Evolutionary conservation across 2,113 vertebrate genomes (phyloP), one percentile per base, ranked within the genome.

Genomic region (Caranx ignobilis): DNA sequence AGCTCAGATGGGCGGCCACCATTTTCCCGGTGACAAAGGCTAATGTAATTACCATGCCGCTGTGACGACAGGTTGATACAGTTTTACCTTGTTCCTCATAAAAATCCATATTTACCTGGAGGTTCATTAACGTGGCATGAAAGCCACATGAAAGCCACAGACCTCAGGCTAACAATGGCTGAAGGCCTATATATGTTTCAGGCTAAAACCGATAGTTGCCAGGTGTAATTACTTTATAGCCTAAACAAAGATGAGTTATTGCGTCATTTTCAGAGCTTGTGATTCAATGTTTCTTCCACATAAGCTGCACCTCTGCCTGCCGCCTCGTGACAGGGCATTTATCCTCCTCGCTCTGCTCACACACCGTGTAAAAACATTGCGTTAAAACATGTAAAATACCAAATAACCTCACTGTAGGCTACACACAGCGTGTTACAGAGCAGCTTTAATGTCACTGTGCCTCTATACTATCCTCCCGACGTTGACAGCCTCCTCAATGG

Each of bases 1-100:
- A 86, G 84, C 86, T 79, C 81, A 82, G 65, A 69, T 87, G 89
- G 87, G 88, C 79, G 79, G 87, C 56, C 81, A 86, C 91, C 91
- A 82, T 89, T 71, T 89, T 83, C 82, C 74, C 56, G 5, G 73
- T 78, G 84, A 90, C 88, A 89, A 88, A 85, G 68, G 41, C 63
- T 81, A 47, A 63, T 75, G 69, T 78, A n/a, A 76, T 18, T 2
- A 69, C 35, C 37, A 50, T 10, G 45, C 55, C 32, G 37, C 34
- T 69, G 65, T 59, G 48, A 63, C 18, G 67, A 69, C 52, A 69
- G 26, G 45, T 39, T n/a, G 0, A 55, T 21, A 19, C 32, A 68
- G 16, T 61, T 64, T 21, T 2, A 50, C 12, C 32, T 52, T 12
- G 0, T 32, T 45, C 12, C 2, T 56, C 9, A 41, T 13, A 47